Percentiles rank a stretch among this genome's conserved stretches.
Evolutionary conservation across 2,797 vertebrate species (phyloP).

Genomic region (Crocidura indochinensis): DNA sequence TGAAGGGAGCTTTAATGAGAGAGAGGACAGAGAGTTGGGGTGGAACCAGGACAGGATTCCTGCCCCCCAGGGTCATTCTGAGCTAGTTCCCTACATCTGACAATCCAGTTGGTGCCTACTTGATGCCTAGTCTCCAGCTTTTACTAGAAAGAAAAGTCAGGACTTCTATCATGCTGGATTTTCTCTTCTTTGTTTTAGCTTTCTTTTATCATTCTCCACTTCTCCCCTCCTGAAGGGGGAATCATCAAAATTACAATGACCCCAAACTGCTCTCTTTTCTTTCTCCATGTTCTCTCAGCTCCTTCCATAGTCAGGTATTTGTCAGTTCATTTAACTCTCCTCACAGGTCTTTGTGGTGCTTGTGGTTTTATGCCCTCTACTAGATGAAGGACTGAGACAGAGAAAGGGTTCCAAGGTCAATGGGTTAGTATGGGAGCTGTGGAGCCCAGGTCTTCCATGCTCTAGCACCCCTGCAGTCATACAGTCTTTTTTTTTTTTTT

Average conservation of each 20-base stretch:
- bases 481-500: neutral
- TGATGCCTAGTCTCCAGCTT: too few species aligned
- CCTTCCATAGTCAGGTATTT: neutral
- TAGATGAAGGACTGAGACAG: neutral
- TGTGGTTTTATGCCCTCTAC: neutral
- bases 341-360: neutral
- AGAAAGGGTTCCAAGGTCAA: neutral
- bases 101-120: too few species aligned
- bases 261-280: neutral
- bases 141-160: too few species aligned
- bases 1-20: neutral
- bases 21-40: neutral
- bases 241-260: neutral
- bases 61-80: neutral
- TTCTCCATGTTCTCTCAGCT: too few species aligned
- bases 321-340: neutral
- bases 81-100: neutral
- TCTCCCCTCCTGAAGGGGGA: neutral
- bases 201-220: neutral
- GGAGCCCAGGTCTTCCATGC: neutral
- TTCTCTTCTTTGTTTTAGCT: neutral
- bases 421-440: neutral
- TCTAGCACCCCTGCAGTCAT: neutral
- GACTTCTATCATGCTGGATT: too few species aligned
- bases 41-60: too few species aligned